Evolutionary conservation across 2,888 invertebrate species (phyloP).

Genomic region (Hyles lineata): DNA sequence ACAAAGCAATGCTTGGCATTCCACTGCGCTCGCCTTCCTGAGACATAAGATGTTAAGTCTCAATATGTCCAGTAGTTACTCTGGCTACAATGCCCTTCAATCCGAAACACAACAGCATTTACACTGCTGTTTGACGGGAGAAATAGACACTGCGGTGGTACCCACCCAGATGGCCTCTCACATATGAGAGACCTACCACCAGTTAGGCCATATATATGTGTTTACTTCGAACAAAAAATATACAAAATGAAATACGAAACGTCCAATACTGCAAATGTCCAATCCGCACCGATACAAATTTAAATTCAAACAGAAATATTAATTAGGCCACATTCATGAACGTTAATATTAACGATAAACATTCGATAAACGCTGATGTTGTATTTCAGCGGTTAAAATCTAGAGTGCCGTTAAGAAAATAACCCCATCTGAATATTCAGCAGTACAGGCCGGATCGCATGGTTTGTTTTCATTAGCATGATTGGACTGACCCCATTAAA

Average conservation of each 20-base stretch:
- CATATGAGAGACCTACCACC: no score
- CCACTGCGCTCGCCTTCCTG: no score
- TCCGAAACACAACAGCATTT: no score
- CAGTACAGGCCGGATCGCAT: conserved; percentile 69
- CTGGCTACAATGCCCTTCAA: no score
- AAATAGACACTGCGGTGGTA: no score
- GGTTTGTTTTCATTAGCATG: conserved; percentile 82
- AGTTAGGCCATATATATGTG: no score
- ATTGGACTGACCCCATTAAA: conserved; percentile 70
- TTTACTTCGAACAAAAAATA: background rate
- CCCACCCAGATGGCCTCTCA: no score
- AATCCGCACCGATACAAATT: conserved; percentile 34
- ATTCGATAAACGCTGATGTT: conserved; percentile 32
- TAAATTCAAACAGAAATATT: conserved; percentile 50
- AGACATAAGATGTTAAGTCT: no score
- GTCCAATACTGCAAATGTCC: background rate
- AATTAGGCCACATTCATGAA: conserved; percentile 44
- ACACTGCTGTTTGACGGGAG: no score
- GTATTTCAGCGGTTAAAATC: conserved; percentile 66
- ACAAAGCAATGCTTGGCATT: no score
- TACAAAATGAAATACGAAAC: background rate
- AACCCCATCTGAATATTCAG: conserved; percentile 76
- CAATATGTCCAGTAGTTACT: no score
- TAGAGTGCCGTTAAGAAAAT: conserved; percentile 77
- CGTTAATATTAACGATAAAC: conserved; percentile 51